These are phyloP conservation scores for Morelia viridis DNA, from an alignment of 2,797 vertebrate species.

Conservation along the genomic window DNA sequence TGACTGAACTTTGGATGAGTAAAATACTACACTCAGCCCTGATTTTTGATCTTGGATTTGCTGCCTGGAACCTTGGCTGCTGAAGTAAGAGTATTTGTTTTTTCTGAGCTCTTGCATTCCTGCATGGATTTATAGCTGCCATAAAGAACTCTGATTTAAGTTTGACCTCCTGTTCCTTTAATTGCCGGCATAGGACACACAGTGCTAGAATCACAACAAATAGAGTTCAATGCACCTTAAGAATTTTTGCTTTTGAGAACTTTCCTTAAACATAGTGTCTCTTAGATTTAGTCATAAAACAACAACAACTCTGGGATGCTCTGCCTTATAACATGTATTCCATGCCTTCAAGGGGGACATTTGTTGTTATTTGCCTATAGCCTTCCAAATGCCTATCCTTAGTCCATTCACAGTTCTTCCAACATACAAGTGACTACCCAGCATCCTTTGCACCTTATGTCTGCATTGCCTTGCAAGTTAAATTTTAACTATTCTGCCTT, in stretches of 20 bases:
- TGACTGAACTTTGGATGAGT: not conserved
- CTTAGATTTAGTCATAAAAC: not conserved
- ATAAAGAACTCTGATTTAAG: not conserved
- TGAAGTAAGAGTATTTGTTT: not conserved
- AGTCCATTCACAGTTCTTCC: too few relatives aligned
- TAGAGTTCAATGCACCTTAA: not conserved
- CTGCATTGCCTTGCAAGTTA: too few relatives aligned
- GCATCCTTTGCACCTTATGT: too few relatives aligned
- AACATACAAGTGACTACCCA: too few relatives aligned
- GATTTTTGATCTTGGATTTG: not conserved
- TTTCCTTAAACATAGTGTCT: not conserved
- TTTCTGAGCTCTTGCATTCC: not conserved
- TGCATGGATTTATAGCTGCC: not conserved
- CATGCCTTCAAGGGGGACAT: too few relatives aligned
- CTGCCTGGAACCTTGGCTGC: not conserved
- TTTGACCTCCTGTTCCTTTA: not conserved
- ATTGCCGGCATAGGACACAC: not conserved
- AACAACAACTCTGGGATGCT: too few relatives aligned
- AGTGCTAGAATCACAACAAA: not conserved
- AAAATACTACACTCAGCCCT: not conserved
- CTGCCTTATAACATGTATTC: too few relatives aligned
- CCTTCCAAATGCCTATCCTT: too few relatives aligned
- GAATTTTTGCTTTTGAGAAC: not conserved
- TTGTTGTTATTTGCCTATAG: too few relatives aligned
- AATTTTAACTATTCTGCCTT: too few relatives aligned